A percentile compares a stretch with the other conserved stretches of the same genome.
Evolutionary conservation across 2,888 invertebrate genomes (phyloP).

Genomic region (Macrosiphum euphorbiae): DNA sequence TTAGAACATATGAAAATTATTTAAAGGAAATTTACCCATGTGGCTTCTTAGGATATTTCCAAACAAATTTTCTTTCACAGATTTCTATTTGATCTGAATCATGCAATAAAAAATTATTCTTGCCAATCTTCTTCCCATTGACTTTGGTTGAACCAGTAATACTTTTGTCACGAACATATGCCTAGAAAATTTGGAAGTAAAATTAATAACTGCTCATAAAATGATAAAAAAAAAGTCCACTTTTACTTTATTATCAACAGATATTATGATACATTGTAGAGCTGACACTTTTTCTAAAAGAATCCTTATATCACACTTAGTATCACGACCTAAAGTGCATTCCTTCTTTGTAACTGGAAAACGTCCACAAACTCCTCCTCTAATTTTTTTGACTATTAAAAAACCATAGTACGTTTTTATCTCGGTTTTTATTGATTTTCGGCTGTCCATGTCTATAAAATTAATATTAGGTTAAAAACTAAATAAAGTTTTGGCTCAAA

Average conservation of each 20-base stretch:
- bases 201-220: neutral
- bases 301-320: slow-evolving; percentile 39
- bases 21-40: neutral
- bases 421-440: neutral
- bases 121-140: slow-evolving; percentile 51
- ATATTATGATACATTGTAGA: slow-evolving; percentile 45
- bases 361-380: slow-evolving; percentile 36
- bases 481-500: neutral
- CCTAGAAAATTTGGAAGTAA: slow-evolving; percentile 4
- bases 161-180: slow-evolving; percentile 58
- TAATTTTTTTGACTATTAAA: slow-evolving; percentile 37
- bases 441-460: slow-evolving; percentile 28
- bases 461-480: neutral
- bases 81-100: slow-evolving; percentile 56
- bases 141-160: slow-evolving; percentile 40
- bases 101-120: slow-evolving; percentile 48
- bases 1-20: neutral
- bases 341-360: slow-evolving; percentile 47
- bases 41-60: slow-evolving; percentile 26
- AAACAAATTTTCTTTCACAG: slow-evolving; percentile 47
- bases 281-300: slow-evolving; percentile 39
- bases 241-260: slow-evolving; percentile 51
- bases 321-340: slow-evolving; percentile 28
- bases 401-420: slow-evolving; percentile 53
- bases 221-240: neutral